Evolutionary conservation across 1,140 invertebrate genomes (phyloP).

Genomic region (Arctopsyche grandis): DNA sequence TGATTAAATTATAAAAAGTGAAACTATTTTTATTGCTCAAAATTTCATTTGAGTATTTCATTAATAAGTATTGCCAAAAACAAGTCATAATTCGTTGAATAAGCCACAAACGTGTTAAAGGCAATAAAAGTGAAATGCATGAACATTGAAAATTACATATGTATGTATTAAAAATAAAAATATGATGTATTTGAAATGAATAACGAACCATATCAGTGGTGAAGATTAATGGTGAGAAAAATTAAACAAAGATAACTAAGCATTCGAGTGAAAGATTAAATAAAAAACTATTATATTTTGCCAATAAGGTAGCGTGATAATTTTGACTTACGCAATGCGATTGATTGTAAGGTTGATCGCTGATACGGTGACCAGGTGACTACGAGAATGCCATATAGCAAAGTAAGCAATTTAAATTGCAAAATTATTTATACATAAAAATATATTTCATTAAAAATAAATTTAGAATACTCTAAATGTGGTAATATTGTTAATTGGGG

Average conservation of each 20-base stretch:
- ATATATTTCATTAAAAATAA: slow-evolving; percentile 45
- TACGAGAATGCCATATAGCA: slow-evolving; percentile 64
- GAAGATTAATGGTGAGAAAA: too few species aligned
- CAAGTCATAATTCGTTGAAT: too few species aligned
- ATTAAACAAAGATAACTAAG: too few species aligned
- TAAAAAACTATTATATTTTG: slow-evolving; percentile 14
- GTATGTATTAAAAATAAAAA: background rate
- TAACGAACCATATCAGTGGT: background rate
- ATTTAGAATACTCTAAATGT: too few species aligned
- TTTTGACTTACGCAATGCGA: slow-evolving; percentile 86
- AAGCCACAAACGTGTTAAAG: too few species aligned
- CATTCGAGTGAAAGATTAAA: slow-evolving; percentile 14
- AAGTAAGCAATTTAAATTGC: slow-evolving; percentile 45
- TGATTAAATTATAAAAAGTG: too few species aligned
- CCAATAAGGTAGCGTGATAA: slow-evolving; percentile 35
- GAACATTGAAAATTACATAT: background rate
- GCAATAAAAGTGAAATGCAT: too few species aligned
- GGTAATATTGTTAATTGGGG: too few species aligned
- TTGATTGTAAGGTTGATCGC: slow-evolving; percentile 89
- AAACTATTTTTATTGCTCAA: too few species aligned
- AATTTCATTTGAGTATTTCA: too few species aligned
- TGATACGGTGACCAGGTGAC: slow-evolving; percentile 89
- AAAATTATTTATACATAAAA: slow-evolving; percentile 55
- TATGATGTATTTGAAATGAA: background rate
- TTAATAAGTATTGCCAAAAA: too few species aligned